These are phyloP conservation scores for Amphilophus citrinellus DNA, from an alignment of 2,113 vertebrate genomes.

Conservation along the genomic window DNA sequence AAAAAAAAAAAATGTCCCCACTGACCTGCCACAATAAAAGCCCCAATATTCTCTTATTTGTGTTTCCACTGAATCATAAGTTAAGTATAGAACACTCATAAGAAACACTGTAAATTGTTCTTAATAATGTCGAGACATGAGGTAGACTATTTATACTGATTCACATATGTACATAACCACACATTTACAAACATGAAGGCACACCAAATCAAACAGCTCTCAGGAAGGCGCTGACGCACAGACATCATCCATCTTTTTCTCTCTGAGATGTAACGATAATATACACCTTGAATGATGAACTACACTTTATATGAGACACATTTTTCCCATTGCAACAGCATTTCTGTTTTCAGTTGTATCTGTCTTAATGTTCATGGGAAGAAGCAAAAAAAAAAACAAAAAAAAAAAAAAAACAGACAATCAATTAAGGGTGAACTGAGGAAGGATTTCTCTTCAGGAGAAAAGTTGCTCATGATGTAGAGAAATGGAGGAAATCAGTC, in stretches of 20 bases:
- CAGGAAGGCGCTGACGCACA: not conserved
- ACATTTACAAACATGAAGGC: not conserved
- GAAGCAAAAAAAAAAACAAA: no score
- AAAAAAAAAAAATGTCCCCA: constrained; percentile 35
- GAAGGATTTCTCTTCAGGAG: not conserved
- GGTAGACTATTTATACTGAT: not conserved
- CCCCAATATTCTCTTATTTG: constrained; percentile 29
- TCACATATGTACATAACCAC: constrained; percentile 6
- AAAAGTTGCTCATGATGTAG: no score
- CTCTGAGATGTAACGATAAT: no score
- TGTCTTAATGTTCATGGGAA: no score
- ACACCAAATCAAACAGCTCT: not conserved
- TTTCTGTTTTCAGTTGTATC: no score
- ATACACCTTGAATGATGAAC: no score
- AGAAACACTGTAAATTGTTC: constrained; percentile 49
- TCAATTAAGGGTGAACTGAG: not conserved
- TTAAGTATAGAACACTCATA: constrained; percentile 2
- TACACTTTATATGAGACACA: no score
- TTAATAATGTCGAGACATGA: constrained; percentile 43
- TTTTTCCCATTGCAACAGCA: not conserved
- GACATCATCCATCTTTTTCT: not conserved
- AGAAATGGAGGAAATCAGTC: not conserved
- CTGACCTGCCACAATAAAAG: constrained; percentile 49
- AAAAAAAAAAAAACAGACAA: no score
- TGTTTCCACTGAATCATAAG: constrained; percentile 51